These are phyloP conservation scores for Eugnorisma glareosa DNA, from an alignment of 2,888 invertebrate genomes.

Conservation along the genomic window DNA sequence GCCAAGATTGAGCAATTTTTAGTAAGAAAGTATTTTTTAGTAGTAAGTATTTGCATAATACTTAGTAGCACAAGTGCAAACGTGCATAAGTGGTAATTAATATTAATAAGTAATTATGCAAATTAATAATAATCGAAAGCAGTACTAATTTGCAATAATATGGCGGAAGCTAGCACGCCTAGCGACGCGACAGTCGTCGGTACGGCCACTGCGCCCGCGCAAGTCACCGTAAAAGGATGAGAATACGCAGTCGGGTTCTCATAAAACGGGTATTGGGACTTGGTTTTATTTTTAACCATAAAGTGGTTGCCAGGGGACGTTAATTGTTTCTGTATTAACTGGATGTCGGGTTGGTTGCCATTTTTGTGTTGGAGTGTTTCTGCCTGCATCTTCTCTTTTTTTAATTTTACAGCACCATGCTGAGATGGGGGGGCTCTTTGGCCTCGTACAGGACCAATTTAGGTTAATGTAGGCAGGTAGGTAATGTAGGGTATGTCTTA, in stretches of 20 bases:
- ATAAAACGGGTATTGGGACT: constrained; percentile 56
- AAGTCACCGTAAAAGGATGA: constrained; percentile 45
- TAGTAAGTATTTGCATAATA: too few species aligned
- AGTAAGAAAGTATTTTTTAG: too few species aligned
- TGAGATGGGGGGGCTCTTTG: too few species aligned
- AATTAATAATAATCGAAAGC: constrained; percentile 15
- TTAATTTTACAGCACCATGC: neutral
- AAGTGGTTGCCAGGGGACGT: constrained; percentile 22
- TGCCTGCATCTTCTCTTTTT: neutral
- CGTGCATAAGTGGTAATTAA: neutral
- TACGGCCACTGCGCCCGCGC: constrained; percentile 33
- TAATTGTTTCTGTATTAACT: constrained; percentile 21
- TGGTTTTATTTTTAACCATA: constrained; percentile 56
- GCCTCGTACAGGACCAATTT: too few species aligned
- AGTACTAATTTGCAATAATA: constrained; percentile 39
- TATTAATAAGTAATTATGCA: neutral
- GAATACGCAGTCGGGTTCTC: constrained; percentile 42
- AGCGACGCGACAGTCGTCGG: constrained; percentile 13
- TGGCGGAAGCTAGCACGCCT: constrained; percentile 38
- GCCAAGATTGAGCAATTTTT: too few species aligned
- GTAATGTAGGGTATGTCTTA: too few species aligned
- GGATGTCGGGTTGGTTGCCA: neutral
- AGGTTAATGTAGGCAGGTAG: too few species aligned
- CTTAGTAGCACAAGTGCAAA: too few species aligned
- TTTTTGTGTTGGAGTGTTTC: neutral